A percentile compares a stretch with the other conserved stretches of the same genome.
These are phyloP conservation scores for Brachionus plicatilis DNA, from an alignment of 1,140 invertebrate genomes.

Conservation along the genomic window DNA sequence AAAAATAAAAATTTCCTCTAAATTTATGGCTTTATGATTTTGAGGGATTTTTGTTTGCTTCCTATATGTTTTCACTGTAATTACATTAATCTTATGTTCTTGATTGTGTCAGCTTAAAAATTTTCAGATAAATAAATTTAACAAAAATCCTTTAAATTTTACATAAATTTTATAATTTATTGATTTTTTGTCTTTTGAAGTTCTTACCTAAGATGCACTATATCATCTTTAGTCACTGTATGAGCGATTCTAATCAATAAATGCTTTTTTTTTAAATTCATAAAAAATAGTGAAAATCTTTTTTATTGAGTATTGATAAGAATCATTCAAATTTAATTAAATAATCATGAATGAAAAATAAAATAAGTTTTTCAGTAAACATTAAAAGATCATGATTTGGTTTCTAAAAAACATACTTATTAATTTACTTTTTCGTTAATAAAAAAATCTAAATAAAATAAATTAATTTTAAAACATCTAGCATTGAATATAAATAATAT, in stretches of 20 bases:
- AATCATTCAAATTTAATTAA: too few species aligned
- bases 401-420: too few species aligned
- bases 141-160: background rate
- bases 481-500: too few species aligned
- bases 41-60: background rate
- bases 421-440: too few species aligned
- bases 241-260: too few species aligned
- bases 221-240: background rate
- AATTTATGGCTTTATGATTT: background rate
- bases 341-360: too few species aligned
- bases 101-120: background rate
- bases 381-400: too few species aligned
- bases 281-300: background rate
- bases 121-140: background rate
- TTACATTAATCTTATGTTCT: slow-evolving; percentile 1
- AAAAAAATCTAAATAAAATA: too few species aligned
- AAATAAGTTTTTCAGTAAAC: too few species aligned
- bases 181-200: background rate
- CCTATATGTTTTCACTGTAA: background rate
- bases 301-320: too few species aligned
- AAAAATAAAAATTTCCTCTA: background rate
- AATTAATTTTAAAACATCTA: too few species aligned
- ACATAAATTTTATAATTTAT: background rate
- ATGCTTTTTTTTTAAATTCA: background rate
- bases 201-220: background rate